These are phyloP conservation scores for Melopsittacus undulatus DNA, from an alignment of 2,797 vertebrate genomes.

Conservation along the genomic window DNA sequence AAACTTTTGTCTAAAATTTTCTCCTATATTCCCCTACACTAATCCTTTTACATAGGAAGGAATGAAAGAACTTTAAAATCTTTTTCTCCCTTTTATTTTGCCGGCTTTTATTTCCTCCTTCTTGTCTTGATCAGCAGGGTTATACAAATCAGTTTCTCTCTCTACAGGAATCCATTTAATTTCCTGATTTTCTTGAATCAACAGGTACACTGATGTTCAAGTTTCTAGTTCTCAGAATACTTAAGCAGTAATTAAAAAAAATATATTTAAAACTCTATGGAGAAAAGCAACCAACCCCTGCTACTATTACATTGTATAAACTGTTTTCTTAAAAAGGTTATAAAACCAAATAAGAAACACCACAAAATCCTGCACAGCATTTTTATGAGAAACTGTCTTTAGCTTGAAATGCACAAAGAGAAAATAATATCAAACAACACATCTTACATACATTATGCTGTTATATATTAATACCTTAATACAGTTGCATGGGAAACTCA, in stretches of 20 bases:
- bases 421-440: neutral
- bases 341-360: fast-evolving
- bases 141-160: neutral
- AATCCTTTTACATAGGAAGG: neutral
- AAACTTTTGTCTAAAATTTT: neutral
- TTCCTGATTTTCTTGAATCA: neutral
- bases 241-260: neutral
- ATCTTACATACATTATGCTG: neutral
- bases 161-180: neutral
- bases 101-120: neutral
- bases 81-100: neutral
- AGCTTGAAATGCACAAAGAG: neutral
- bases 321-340: neutral
- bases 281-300: neutral
- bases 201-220: neutral
- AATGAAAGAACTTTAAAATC: neutral
- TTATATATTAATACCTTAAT: neutral
- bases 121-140: neutral
- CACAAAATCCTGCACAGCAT: neutral
- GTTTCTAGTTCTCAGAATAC: neutral
- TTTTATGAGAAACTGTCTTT: neutral
- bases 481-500: neutral
- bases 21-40: neutral
- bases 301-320: neutral
- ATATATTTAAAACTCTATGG: neutral